These are phyloP conservation scores for Empidonax alnorum DNA, from an alignment of 2,113 vertebrate species.

Conservation along the genomic window DNA sequence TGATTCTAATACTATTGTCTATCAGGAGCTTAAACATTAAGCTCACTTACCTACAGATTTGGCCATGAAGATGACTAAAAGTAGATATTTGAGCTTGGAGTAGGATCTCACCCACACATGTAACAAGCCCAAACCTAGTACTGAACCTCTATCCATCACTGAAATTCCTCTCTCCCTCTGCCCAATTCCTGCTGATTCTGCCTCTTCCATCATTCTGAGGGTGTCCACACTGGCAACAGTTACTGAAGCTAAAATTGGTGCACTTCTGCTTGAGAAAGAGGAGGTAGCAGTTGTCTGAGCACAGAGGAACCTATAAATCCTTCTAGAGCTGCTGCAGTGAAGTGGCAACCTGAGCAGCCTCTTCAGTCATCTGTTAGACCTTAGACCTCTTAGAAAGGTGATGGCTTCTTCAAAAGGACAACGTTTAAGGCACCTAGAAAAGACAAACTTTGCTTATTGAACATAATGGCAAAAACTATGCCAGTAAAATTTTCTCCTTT, in stretches of 20 bases:
- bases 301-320: not conserved
- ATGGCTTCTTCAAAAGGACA: not conserved
- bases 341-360: not conserved
- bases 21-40: not conserved
- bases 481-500: not conserved
- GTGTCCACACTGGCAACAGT: not conserved
- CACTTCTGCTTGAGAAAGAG: not conserved
- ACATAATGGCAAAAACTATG: not conserved
- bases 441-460: not conserved
- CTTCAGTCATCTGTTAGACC: not conserved
- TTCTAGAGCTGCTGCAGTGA: not conserved
- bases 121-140: not conserved
- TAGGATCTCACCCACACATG: not conserved
- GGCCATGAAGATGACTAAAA: not conserved
- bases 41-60: not conserved
- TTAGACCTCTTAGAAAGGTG: not conserved
- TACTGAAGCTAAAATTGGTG: not conserved
- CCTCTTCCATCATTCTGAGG: not conserved
- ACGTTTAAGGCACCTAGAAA: not conserved
- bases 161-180: not conserved
- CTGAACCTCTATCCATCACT: not conserved
- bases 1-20: not conserved
- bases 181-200: not conserved
- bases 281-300: not conserved
- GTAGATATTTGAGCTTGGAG: not conserved